Evolutionary conservation across 2,888 invertebrate genomes (phyloP), one percentile per base, ranked within the genome.

Genomic region (Volucella bombylans): DNA sequence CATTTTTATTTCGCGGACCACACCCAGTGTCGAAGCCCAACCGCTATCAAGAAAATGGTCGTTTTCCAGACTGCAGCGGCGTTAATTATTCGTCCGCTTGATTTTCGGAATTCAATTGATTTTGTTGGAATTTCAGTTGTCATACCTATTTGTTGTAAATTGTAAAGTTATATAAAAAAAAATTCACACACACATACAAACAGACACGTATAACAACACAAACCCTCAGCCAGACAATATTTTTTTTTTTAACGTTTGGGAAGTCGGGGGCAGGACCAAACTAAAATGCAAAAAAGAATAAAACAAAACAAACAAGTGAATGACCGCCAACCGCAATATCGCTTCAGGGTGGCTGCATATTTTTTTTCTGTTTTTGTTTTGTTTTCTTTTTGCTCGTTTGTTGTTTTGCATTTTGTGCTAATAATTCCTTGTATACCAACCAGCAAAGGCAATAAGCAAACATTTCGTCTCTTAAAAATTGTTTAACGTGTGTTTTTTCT

Each of bases 261-360:
- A 73, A 55, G 31, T 73, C 52, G 61, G 68, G 82, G 73, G 77
- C 69, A 74, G 80, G 61, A 68, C 41, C 12, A 73, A 31, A 31
- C 31, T 45, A 55, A 73, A 73, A 47, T 68, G 45, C 61, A 74
- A 69, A 79, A 23, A 69, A 82, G 50, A 61, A 73, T 64, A 73
- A 78, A 82, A 82, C 67, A 77, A 83, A 83, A 83, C 79, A 79
- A 67, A 74, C 80, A 83, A 83, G 83, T 83, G 83, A 83, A 83
- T 80, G 83, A 83, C 83, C 83, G 83, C 83, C 69, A 83, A 79
- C 83, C 79, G 83, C 83, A 80, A 55, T 74, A 71, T 80, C 55
- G 65, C 74, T 83, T 74, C 67, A 74, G 83, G 83, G 83, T 80
- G 79, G 83, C 80, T 74, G 74, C 69, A 81, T 64, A 65, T 69